Evolutionary conservation across 2,113 vertebrate species (phyloP), one percentile per base, ranked within the genome.

Genomic region (Polypterus bichir): DNA sequence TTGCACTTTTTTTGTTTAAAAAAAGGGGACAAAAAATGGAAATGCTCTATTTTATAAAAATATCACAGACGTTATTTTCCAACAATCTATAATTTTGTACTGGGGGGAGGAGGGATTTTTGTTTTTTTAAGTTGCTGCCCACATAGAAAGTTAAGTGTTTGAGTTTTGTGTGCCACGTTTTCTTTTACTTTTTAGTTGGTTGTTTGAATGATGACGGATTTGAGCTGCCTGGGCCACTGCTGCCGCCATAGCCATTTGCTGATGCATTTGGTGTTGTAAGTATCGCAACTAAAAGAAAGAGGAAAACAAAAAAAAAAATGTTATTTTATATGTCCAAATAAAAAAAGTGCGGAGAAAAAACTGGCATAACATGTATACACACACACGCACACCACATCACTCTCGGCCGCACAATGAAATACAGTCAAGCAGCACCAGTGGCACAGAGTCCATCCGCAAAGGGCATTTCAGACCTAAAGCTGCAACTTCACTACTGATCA

Each of bases 231-330:
- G 83, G 63, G 85, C 85, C 74, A 84, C 84, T 66, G 80, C 73
- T 66, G 80, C 91, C 51, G 82, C 91, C 65, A 86, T 88, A 70
- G 89, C 91, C 91, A 91, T 92, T 89, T 92, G 89, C 88, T 86
- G 83, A 76, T 77, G 86, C 93, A 92, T 95, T 92, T 92, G 94
- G 86, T 89, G 94, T 84, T 91, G 92, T 83, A 95, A 96, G 91
- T 93, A 95, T 92, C 87, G 94, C 86, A 94, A 93, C 92, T 93
- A 81, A 72, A 49, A 69, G 61, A 73, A 67, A 66, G 71, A 56
- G 64, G 59, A 63, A 69, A 70, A 59, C 27, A 69, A 49, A 69
- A 63, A 72, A 49, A 79, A 68, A 70, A 77, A 66, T 60, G 49
- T 64, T 55, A 59, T 66, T 75, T 71, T 27, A 73, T 45, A 47